Percentiles rank a stretch among this genome's conserved stretches.
Evolutionary conservation across 2,797 vertebrate genomes (phyloP).

Genomic region (Neostethus bicornis): DNA sequence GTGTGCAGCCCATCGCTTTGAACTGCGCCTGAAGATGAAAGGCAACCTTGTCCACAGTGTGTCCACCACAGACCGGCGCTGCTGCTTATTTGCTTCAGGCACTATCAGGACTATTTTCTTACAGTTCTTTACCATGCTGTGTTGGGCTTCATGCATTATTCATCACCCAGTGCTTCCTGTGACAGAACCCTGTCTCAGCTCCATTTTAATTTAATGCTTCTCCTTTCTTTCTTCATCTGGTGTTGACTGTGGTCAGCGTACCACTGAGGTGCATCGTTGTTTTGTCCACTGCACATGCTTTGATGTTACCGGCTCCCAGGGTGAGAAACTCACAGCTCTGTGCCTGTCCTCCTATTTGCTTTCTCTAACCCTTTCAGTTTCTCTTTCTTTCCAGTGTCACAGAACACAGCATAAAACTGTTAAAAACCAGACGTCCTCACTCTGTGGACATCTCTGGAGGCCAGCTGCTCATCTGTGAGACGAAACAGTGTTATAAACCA

Average conservation of each 20-base stretch:
- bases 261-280: slow-evolving; percentile 57
- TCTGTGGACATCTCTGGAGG: slow-evolving; percentile 54
- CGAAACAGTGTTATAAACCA: slow-evolving; percentile 80
- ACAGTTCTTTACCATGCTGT: slow-evolving; percentile 60
- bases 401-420: slow-evolving; percentile 42
- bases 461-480: slow-evolving; percentile 73
- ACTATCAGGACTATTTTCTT: slow-evolving; percentile 56
- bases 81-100: slow-evolving; percentile 72
- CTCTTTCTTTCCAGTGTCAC: slow-evolving; percentile 32
- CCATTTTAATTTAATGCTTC: slow-evolving; percentile 62
- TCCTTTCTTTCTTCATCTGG: slow-evolving; percentile 37
- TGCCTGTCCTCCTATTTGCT: slow-evolving; percentile 10
- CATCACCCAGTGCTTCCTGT: slow-evolving; percentile 67
- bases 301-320: slow-evolving; percentile 50
- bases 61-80: slow-evolving; percentile 64
- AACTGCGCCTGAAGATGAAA: slow-evolving; percentile 78
- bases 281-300: slow-evolving; percentile 62
- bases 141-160: slow-evolving; percentile 78
- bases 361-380: slow-evolving; percentile 9
- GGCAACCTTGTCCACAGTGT: slow-evolving; percentile 73
- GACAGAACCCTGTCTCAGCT: slow-evolving; percentile 52
- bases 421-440: slow-evolving; percentile 58
- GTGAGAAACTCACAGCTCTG: slow-evolving; percentile 41
- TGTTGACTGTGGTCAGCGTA: slow-evolving; percentile 52
- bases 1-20: slow-evolving; percentile 64